These are phyloP conservation scores for Mobula hypostoma DNA, from an alignment of 2,113 vertebrate genomes.

Conservation along the genomic window DNA sequence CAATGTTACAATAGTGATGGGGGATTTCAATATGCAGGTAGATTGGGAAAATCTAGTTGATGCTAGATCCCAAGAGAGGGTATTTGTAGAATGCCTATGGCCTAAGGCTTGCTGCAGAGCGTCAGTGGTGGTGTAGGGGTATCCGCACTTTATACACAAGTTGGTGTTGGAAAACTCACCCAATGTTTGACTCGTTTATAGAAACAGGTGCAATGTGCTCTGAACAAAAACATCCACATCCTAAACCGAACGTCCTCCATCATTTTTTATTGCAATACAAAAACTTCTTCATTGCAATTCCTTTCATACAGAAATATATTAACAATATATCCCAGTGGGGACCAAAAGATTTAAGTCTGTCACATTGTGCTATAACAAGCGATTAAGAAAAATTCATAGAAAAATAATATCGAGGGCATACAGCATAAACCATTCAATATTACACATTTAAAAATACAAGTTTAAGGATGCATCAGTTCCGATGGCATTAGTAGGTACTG, in stretches of 20 bases:
- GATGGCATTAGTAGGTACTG: slow-evolving; percentile 49
- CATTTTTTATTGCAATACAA: slow-evolving; percentile 57
- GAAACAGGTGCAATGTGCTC: neutral
- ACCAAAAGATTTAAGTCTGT: slow-evolving; percentile 55
- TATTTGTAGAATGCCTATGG: too few relatives aligned
- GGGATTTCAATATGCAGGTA: too few relatives aligned
- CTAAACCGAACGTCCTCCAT: neutral
- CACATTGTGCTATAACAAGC: slow-evolving; percentile 66
- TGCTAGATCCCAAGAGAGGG: too few relatives aligned
- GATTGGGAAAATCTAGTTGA: too few relatives aligned
- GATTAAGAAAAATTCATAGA: slow-evolving; percentile 72
- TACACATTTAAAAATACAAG: slow-evolving; percentile 89
- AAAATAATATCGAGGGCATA: slow-evolving; percentile 98
- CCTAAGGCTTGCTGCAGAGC: too few relatives aligned
- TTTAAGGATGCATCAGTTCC: slow-evolving; percentile 48
- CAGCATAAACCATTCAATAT: slow-evolving; percentile 60
- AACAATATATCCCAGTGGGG: slow-evolving; percentile 56
- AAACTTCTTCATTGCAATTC: slow-evolving; percentile 53
- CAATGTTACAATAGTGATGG: too few relatives aligned
- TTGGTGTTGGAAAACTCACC: too few relatives aligned
- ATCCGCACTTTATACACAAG: too few relatives aligned
- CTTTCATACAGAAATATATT: slow-evolving; percentile 57
- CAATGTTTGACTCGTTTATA: neutral
- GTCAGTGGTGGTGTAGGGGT: too few relatives aligned
- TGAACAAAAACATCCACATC: slow-evolving; percentile 41